Base-by-base conservation (phyloP, 2,113 vertebrate genomes). In the Tetrax tetrax region DNA sequence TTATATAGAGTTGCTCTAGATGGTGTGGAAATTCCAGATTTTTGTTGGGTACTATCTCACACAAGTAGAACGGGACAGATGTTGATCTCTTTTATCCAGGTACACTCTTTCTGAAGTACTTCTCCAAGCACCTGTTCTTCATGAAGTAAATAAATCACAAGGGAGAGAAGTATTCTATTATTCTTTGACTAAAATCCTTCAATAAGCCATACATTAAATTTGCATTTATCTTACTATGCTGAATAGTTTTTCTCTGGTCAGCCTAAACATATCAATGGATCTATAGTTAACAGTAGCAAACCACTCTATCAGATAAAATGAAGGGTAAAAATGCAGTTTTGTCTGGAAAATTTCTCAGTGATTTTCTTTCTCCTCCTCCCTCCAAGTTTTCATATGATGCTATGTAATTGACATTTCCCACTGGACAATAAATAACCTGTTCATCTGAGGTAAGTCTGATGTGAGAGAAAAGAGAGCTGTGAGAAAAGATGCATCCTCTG, bases 231-330 rank as follows among this genome's bases (percentile, higher is more conserved):
- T 51, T 93, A 70, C 43, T 70, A 3, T 37, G 56, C 33, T 72
- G 18, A 69, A 91, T 37, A 75, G 37, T 76, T 92, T 89, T 90
- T 79, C 72, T 65, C 66, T 90, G 59, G 21, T 83, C 61, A 76
- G 18, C 78, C 85, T 90, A 95, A 48, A 38, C 3, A 7, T 89
- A 89, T 59, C 63, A 94, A 56, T 76, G 43, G 69, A 68, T 85
- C 57, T 57, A 51, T 79, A 93, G 94, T 1, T 93, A 84, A 75
- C 90, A 72, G 75, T 92, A 96, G 79, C 51, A 53, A 93, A 75
- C 83, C 94, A 92, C 69, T 90, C 35, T 37, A 88, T 93, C 87
- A 93, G 92, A 93, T 87, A 88, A 95, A 94, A 93, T 87, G 72
- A 89, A 65, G 79, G 83, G 38, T 57, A 94, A 95, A 96, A 96